Conservation (phyloP, 1,140 invertebrate species). For the Eurytemora carolleeae region DNA sequence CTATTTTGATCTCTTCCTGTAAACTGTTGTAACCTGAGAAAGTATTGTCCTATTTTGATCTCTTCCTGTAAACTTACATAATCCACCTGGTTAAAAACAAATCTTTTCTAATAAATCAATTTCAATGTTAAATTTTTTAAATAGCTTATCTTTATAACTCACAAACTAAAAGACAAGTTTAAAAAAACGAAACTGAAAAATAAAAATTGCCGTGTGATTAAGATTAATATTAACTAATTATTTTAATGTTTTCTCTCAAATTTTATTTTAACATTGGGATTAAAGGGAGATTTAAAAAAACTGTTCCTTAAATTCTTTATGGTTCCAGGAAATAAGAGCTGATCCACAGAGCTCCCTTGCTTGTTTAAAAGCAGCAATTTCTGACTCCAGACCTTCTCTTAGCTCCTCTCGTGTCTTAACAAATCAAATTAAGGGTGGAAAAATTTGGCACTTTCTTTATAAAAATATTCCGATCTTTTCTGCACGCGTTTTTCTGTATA, state of each 20-base stretch:
- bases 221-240: conserved; percentile 6
- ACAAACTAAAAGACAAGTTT: conserved; percentile 21
- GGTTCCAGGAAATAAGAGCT: conserved; percentile 84
- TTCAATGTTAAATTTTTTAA: no score
- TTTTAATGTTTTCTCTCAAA: no score
- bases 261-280: no score
- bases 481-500: neutral
- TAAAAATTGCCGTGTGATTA: no score
- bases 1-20: no score
- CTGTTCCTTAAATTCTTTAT: conserved; percentile 94
- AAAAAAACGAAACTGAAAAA: no score
- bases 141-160: no score
- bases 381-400: conserved; percentile 72
- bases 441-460: neutral
- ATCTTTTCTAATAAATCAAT: no score
- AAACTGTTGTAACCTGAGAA: conserved; percentile 37
- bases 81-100: no score
- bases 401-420: conserved; percentile 79
- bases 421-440: conserved; percentile 16
- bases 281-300: no score
- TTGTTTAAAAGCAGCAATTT: conserved; percentile 65
- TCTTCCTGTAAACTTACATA: conserved; percentile 87
- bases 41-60: conserved; percentile 96
- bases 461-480: conserved; percentile 1
- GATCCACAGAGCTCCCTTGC: conserved; percentile 60